phyloP scores from a whole-genome alignment of 1,140 invertebrate species.

The Laupala kohalensis region DNA sequence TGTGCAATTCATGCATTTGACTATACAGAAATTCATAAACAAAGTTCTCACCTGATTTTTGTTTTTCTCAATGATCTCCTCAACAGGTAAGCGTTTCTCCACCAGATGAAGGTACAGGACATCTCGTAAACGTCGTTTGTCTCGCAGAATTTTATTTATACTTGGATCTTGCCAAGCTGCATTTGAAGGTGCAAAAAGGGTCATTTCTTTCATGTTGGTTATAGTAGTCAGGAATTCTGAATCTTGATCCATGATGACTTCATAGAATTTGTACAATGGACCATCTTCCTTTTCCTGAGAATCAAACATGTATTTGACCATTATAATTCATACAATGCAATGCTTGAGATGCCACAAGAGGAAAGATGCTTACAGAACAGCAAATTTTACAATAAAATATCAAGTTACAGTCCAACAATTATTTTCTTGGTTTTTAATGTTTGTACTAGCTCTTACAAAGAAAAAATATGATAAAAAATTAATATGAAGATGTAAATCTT shows the following conservation, averaged over 20 bases:
- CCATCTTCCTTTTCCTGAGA: slow-evolving; percentile 61
- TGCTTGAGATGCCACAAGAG: too few species aligned
- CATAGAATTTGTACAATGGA: slow-evolving; percentile 67
- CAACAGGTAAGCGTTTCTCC: slow-evolving; percentile 55
- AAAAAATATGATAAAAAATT: too few species aligned
- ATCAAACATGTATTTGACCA: slow-evolving; percentile 3
- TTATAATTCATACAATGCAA: too few species aligned
- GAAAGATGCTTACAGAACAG: too few species aligned
- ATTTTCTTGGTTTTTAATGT: too few species aligned
- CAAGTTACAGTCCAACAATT: too few species aligned
- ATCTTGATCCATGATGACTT: slow-evolving; percentile 53
- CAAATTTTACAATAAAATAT: too few species aligned
- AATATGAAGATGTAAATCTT: too few species aligned
- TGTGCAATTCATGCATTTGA: too few species aligned
- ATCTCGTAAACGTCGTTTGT: slow-evolving; percentile 45
- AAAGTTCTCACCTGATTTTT: slow-evolving; percentile 42
- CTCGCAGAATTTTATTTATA: slow-evolving; percentile 50
- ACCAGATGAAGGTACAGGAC: slow-evolving; percentile 69
- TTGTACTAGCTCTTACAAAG: too few species aligned
- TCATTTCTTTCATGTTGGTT: slow-evolving; percentile 54
- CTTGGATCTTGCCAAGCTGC: slow-evolving; percentile 58
- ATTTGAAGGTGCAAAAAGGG: slow-evolving; percentile 81
- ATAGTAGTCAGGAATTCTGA: slow-evolving; percentile 58
- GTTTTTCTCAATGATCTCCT: slow-evolving; percentile 56
- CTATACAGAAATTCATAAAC: too few species aligned